Base-by-base conservation (phyloP, 2,797 vertebrate species). In the Calcarius lapponicus region DNA sequence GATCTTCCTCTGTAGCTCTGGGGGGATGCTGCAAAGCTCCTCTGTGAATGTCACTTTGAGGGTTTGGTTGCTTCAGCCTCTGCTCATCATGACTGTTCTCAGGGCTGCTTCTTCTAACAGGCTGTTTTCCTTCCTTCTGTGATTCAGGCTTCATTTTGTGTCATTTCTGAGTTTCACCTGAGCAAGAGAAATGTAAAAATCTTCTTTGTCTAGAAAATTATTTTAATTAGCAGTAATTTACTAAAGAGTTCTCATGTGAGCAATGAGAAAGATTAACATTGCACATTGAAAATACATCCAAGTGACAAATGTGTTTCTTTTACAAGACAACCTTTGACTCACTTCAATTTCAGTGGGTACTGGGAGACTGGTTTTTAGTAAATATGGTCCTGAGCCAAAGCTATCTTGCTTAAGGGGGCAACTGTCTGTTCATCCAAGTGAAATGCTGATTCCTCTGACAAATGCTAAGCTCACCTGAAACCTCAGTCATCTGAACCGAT, bases 161-260 rank as follows among this genome's bases (percentile, higher is more conserved):
- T 42, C 26, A 42, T 69, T 85, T 71, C 72, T 71, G 62, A 90
- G 53, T 38, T 45, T 72, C 20, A 48, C 56, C n/a, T 42, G 36
- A 90, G n/a, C 24, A 54, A 51, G 7, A 56, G 24, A 51, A 90
- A 78, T 17, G 8, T 32, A 88, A 74, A 73, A 69, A 78, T 45
- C 47, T 58, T 51, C 58, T 92, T 90, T 84, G 43, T 79, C 94
- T 81, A 70, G 88, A 76, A 86, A 88, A 82, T 76, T 13, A 58
- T 86, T 88, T 81, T 62, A 88, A 88, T 86, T 92, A 81, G 65
- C 78, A 60, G 73, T 48, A 57, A 92, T 94, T 95, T 81, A 75
- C 71, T 76, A 70, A 86, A 62, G 34, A 82, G 80, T 53, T 90
- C 60, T 84, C 24, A 13, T 69, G 45, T 69, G 83, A 97, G 72